Evolutionary conservation across 2,797 vertebrate genomes (phyloP).

Genomic region (Catharus ustulatus): DNA sequence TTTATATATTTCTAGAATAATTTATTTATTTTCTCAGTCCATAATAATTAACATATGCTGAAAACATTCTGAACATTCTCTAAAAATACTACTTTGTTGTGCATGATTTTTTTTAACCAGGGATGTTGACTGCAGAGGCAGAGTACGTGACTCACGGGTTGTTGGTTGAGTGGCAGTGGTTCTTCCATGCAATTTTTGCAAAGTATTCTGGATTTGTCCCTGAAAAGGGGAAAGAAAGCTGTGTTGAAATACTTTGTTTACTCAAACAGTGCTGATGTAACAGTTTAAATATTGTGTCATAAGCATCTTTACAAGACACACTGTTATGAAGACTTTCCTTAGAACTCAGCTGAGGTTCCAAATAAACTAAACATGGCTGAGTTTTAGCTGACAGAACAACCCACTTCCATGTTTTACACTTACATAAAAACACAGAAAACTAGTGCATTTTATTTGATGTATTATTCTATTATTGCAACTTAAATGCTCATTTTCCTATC

Average conservation of each 20-base stretch:
- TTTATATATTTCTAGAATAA: neutral
- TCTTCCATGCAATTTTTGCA: constrained; percentile 98
- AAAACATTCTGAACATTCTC: neutral
- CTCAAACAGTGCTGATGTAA: neutral
- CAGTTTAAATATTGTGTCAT: neutral
- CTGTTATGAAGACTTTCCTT: neutral
- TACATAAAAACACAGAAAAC: neutral
- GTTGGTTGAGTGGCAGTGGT: constrained; percentile 94
- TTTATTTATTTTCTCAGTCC: neutral
- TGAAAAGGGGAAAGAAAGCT: constrained; percentile 63
- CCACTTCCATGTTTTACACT: neutral
- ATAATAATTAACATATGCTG: neutral
- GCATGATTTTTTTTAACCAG: neutral
- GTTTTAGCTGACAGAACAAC: neutral
- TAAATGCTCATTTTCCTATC: neutral
- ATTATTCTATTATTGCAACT: neutral
- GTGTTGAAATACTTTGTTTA: neutral
- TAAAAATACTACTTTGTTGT: neutral
- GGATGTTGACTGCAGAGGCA: accelerated
- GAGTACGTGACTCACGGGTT: constrained; percentile 87
- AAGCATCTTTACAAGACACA: neutral
- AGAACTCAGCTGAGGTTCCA: neutral
- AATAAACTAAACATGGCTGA: neutral
- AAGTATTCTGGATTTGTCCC: constrained; percentile 94
- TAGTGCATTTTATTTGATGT: neutral